Conservation (phyloP, 2,113 vertebrate species). For the Bombycilla garrulus region DNA sequence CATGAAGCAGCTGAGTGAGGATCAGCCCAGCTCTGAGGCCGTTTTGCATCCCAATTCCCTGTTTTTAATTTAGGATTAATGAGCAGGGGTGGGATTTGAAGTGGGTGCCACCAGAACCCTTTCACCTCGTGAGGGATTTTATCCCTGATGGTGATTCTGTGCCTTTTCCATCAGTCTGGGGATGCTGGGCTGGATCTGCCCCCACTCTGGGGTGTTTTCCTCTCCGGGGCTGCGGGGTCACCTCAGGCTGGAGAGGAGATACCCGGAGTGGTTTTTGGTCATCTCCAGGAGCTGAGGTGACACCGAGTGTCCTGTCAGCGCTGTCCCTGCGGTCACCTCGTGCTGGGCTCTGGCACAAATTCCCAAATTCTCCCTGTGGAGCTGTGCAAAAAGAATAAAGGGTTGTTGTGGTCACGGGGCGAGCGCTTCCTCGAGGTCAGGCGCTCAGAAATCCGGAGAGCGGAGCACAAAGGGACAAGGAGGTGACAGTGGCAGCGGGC, state of each 20-base stretch:
- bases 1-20: background rate
- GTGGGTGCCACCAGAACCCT: background rate
- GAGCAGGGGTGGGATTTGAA: background rate
- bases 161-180: background rate
- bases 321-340: background rate
- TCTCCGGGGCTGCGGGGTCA: background rate
- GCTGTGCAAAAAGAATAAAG: background rate
- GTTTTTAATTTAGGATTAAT: background rate
- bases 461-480: conserved; percentile 29
- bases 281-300: accelerated
- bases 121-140: background rate
- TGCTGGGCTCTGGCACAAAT: accelerated
- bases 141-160: background rate
- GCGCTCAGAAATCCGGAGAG: background rate
- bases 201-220: accelerated
- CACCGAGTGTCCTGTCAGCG: accelerated
- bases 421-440: background rate
- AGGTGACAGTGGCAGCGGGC: background rate
- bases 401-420: background rate
- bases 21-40: background rate
- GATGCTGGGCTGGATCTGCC: background rate
- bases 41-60: accelerated
- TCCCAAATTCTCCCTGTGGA: accelerated
- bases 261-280: accelerated
- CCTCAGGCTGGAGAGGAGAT: too few species aligned